Evolutionary conservation across 2,888 invertebrate genomes (phyloP).

Genomic region (Eupithecia exiguata): DNA sequence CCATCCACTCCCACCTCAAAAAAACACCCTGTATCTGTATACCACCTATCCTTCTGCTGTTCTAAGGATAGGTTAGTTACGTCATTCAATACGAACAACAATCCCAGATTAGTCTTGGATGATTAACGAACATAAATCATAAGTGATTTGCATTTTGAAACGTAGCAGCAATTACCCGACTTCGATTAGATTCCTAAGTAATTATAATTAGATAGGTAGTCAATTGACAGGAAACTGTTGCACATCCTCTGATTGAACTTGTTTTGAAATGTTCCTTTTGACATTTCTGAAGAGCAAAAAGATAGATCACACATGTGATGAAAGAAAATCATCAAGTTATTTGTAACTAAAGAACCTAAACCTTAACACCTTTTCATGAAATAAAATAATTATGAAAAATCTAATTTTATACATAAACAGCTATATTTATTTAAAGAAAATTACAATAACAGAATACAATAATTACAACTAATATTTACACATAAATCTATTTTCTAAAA

Average conservation of each 20-base stretch:
- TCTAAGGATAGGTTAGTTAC: neutral
- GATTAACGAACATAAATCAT: slow-evolving; percentile 36
- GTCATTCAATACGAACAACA: slow-evolving; percentile 34
- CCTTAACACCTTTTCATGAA: too few relatives aligned
- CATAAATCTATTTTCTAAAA: too few relatives aligned
- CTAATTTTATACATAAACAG: too few relatives aligned
- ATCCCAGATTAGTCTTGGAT: neutral
- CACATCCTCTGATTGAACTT: slow-evolving; percentile 10
- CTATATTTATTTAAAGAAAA: too few relatives aligned
- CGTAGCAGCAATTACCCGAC: slow-evolving; percentile 19
- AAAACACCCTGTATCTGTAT: too few relatives aligned
- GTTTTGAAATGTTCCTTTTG: slow-evolving; percentile 8
- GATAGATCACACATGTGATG: neutral
- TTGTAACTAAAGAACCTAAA: too few relatives aligned
- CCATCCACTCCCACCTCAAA: too few relatives aligned
- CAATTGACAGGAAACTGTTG: slow-evolving; percentile 25
- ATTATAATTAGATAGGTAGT: slow-evolving; percentile 33
- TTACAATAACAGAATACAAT: too few relatives aligned
- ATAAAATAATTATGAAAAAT: too few relatives aligned
- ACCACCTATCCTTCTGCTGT: too few relatives aligned
- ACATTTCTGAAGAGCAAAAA: neutral
- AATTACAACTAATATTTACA: too few relatives aligned
- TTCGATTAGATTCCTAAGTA: slow-evolving; percentile 24
- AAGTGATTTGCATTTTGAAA: slow-evolving; percentile 31
- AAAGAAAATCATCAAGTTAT: neutral